Conservation (phyloP, 2,888 invertebrate species). For the Macrosiphum euphorbiae region DNA sequence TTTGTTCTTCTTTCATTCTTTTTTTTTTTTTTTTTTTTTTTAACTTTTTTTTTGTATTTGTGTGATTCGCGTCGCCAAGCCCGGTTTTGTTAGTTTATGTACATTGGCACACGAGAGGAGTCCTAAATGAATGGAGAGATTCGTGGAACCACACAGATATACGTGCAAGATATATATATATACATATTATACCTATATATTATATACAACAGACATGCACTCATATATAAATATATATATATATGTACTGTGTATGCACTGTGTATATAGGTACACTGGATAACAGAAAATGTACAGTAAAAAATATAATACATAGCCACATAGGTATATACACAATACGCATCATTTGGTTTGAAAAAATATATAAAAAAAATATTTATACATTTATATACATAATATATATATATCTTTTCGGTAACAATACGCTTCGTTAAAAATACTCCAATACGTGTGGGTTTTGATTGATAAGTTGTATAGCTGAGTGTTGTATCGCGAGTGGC, state of each 20-base stretch:
- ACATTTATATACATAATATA: neutral
- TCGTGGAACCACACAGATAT: neutral
- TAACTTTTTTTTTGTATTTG: neutral
- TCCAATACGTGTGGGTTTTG: neutral
- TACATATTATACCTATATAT: neutral
- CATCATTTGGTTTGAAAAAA: neutral
- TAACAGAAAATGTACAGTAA: neutral
- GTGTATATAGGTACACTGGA: neutral
- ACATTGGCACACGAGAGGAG: neutral
- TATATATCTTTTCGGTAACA: neutral
- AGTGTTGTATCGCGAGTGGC: neutral
- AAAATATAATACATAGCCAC: neutral
- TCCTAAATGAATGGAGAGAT: neutral
- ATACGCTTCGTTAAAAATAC: constrained; percentile 13
- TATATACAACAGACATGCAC: neutral
- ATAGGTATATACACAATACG: neutral
- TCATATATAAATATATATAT: neutral
- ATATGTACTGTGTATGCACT: neutral
- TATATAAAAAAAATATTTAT: neutral
- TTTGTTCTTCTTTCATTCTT: neutral
- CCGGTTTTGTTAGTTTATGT: neutral
- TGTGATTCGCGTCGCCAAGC: constrained; percentile 15
- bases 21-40: constrained; percentile 8
- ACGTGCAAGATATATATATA: neutral
- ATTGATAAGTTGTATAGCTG: neutral